phyloP scores from a whole-genome alignment of 2,888 invertebrate species.

The Drosophila subsilvestris region DNA sequence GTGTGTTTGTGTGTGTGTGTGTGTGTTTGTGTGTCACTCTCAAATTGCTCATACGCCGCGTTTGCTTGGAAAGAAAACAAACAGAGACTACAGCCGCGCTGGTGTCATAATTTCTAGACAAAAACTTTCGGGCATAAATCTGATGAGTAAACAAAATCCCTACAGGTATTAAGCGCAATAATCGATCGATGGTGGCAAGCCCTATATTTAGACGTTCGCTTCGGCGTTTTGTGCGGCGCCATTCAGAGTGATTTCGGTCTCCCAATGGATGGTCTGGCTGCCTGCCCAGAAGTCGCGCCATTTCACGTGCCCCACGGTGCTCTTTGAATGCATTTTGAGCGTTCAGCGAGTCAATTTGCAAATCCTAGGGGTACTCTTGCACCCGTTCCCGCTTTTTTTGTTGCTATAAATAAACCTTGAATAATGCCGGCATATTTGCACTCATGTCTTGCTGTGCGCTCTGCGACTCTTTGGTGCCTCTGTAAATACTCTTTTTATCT shows the following conservation, averaged over 20 bases:
- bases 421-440: constrained; percentile 40
- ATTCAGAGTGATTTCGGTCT: constrained; percentile 31
- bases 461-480: background rate
- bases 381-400: constrained; percentile 54
- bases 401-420: constrained; percentile 78
- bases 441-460: constrained; percentile 13
- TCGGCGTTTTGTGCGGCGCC: constrained; percentile 23
- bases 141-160: constrained; percentile 33
- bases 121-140: constrained; percentile 22
- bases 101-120: background rate
- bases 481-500: constrained; percentile 18
- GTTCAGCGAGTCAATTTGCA: constrained; percentile 9
- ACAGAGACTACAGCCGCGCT: constrained; percentile 18
- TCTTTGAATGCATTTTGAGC: constrained; percentile 39
- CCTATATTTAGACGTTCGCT: constrained; percentile 28
- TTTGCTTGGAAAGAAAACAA: constrained; percentile 53
- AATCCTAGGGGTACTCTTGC: constrained; percentile 7
- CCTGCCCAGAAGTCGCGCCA: constrained; percentile 36
- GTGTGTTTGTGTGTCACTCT: constrained; percentile 20
- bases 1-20: constrained; percentile 14
- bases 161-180: constrained; percentile 19
- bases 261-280: constrained; percentile 30
- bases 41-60: constrained; percentile 72
- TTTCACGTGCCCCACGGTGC: constrained; percentile 39
- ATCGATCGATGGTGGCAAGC: constrained; percentile 27